A percentile compares a stretch with the other conserved stretches of the same genome.
phyloP scores from a whole-genome alignment of 2,113 vertebrate genomes.

The Sporophila hypoxantha region DNA sequence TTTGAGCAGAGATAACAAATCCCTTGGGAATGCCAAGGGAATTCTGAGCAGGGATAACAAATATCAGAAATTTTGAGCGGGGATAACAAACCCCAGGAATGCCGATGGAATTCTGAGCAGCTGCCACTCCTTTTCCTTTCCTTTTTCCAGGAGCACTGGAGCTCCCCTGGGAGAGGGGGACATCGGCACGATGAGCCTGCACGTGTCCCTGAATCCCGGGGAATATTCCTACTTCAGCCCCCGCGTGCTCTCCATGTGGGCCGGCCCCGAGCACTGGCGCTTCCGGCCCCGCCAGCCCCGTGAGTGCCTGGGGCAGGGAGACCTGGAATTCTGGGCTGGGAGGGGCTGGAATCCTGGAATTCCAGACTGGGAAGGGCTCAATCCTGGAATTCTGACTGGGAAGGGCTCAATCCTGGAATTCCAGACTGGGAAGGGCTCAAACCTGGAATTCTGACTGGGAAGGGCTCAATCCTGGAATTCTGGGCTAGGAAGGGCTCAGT shows the following conservation, averaged over 20 bases:
- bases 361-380: too few relatives aligned
- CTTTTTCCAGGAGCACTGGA: conserved; percentile 49
- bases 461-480: neutral
- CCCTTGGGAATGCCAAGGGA: too few relatives aligned
- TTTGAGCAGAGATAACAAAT: neutral
- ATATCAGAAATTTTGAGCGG: neutral
- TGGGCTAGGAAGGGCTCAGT: too few relatives aligned
- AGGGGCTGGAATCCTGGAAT: too few relatives aligned
- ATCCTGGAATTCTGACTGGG: too few relatives aligned
- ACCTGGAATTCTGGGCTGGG: neutral
- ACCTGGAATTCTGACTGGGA: too few relatives aligned
- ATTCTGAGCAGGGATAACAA: too few relatives aligned
- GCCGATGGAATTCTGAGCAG: neutral
- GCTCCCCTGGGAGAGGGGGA: conserved; percentile 76
- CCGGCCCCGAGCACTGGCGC: conserved; percentile 92
- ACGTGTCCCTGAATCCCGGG: conserved; percentile 85
- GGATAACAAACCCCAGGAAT: neutral
- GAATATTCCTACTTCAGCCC: conserved; percentile 98
- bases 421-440: too few relatives aligned
- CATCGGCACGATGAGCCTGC: conserved; percentile 80
- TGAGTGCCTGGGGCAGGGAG: conserved; percentile 47
- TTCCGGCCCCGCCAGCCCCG: conserved; percentile 80
- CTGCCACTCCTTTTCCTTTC: neutral
- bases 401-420: too few relatives aligned
- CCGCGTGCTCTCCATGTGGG: conserved; percentile 87